Conservation (phyloP, 2,113 vertebrate species). For the Trichechus manatus region DNA sequence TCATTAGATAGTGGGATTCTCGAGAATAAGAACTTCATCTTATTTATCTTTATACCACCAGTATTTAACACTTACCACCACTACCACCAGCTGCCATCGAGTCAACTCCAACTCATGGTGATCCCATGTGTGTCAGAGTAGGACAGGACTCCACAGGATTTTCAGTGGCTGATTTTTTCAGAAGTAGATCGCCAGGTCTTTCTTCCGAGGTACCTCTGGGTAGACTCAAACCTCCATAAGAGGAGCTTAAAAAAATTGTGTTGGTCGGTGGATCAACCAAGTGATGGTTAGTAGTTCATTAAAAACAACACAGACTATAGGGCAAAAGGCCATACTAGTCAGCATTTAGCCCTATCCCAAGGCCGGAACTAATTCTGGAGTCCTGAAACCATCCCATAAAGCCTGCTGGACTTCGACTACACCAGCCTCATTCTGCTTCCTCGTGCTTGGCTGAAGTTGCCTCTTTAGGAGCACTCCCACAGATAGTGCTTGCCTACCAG, state of each 20-base stretch:
- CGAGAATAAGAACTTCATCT: neutral
- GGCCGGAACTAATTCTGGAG: neutral
- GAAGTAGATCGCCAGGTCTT: neutral
- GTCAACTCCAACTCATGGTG: neutral
- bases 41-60: conserved; percentile 12
- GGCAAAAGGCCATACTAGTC: neutral
- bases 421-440: neutral
- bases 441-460: neutral
- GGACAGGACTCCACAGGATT: neutral
- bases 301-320: neutral
- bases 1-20: neutral
- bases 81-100: neutral
- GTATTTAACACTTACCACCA: neutral
- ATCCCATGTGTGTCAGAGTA: neutral
- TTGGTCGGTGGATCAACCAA: neutral
- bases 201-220: neutral
- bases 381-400: neutral
- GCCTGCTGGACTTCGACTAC: neutral
- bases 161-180: neutral
- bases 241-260: neutral
- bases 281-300: neutral
- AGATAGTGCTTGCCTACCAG: neutral
- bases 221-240: neutral
- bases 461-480: neutral
- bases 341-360: neutral